Percentiles rank a stretch among this genome's conserved stretches.
phyloP scores from a whole-genome alignment of 2,888 invertebrate species.

The Megaustenia siamemsis region DNA sequence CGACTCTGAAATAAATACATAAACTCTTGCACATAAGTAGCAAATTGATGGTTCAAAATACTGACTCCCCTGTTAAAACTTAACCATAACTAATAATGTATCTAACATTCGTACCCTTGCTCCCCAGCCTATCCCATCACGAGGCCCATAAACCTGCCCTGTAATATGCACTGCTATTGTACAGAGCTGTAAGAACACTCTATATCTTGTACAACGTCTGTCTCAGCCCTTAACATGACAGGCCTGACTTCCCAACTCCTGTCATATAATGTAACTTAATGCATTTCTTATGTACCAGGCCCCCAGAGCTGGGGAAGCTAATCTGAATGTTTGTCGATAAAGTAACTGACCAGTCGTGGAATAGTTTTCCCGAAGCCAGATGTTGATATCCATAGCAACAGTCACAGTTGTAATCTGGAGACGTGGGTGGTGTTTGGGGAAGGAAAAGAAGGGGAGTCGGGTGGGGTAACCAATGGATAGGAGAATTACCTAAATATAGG shows the following conservation, averaged over 20 bases:
- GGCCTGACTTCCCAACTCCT: not conserved
- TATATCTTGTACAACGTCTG: not conserved
- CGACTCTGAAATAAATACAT: too few relatives aligned
- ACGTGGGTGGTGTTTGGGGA: not conserved
- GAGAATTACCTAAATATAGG: too few relatives aligned
- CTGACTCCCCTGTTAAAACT: too few relatives aligned
- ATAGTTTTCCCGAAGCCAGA: not conserved
- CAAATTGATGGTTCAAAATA: too few relatives aligned
- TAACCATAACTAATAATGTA: too few relatives aligned
- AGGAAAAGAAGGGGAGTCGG: too few relatives aligned
- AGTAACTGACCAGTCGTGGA: not conserved
- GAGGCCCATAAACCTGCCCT: too few relatives aligned
- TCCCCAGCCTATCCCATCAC: too few relatives aligned
- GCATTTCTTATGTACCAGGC: constrained; percentile 16
- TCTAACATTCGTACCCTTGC: too few relatives aligned
- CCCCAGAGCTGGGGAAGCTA: not conserved
- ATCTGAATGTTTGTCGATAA: constrained; percentile 16
- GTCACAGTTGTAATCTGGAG: not conserved
- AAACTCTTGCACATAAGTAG: too few relatives aligned
- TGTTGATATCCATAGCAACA: not conserved
- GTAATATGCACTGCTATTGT: not conserved
- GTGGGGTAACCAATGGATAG: too few relatives aligned
- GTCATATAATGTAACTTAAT: constrained; percentile 20
- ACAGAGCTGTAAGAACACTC: not conserved
- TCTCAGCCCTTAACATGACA: not conserved